phyloP scores from a whole-genome alignment of 2,113 vertebrate genomes.

The Psophia crepitans region DNA sequence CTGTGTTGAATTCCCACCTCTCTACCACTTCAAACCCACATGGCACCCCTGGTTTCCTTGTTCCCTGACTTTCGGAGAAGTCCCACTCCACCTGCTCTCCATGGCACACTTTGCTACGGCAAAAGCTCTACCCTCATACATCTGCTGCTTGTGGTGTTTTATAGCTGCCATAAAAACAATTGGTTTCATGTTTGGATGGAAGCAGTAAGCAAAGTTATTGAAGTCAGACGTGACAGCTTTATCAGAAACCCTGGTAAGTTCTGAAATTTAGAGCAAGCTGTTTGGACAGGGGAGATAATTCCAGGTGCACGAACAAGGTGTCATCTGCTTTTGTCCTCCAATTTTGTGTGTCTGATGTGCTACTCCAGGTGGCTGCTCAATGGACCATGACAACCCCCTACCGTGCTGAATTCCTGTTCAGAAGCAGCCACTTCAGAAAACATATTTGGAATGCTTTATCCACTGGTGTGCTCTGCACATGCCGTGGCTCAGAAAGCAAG shows the following conservation, averaged over 20 bases:
- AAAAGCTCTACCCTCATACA: background rate
- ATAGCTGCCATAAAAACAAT: background rate
- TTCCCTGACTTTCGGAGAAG: background rate
- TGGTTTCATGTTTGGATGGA: background rate
- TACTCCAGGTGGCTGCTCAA: background rate
- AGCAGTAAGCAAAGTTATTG: background rate
- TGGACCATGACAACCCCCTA: background rate
- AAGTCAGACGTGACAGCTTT: background rate
- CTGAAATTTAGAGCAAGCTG: background rate
- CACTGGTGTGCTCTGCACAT: too few relatives aligned
- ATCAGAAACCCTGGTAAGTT: background rate
- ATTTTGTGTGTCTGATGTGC: background rate
- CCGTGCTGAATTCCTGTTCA: background rate
- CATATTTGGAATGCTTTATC: background rate
- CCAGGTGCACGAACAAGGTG: background rate
- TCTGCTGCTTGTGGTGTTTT: background rate
- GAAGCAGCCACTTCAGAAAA: background rate
- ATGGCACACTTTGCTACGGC: background rate
- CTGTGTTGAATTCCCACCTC: background rate
- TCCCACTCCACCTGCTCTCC: background rate
- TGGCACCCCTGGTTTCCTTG: background rate
- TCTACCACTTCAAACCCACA: background rate
- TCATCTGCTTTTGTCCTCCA: background rate
- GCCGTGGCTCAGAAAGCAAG: rapidly evolving
- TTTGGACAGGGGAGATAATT: background rate